Base-by-base conservation (phyloP, 2,113 vertebrate genomes). In the Colossoma macropomum region DNA sequence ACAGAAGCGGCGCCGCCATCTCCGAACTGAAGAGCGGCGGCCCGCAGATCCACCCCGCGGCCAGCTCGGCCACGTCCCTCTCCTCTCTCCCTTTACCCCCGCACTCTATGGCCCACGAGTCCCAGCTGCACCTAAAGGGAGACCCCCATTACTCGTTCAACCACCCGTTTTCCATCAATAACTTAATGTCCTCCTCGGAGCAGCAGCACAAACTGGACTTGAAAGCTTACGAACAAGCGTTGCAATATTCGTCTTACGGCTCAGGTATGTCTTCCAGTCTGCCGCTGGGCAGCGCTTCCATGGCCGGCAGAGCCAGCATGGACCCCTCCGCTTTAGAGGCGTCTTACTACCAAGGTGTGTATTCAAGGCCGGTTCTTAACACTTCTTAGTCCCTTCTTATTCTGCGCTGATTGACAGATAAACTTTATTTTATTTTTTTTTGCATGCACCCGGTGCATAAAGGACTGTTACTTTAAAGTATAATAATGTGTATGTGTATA, bases 191-290 rank as follows among this genome's bases (percentile, higher is more conserved):
- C 32, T 97, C 97, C 50, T 96, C 97, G 0, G 97, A 98, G 91
- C 97, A 99, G 92, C 97, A 99, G 92, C 97, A 99, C 95, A 99
- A 98, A 96, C 93, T 99, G 95, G 98, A 99, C 95, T 96, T 98
- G 93, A 98, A 98, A 95, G 97, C 97, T 0, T 99, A 99, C 7
- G 98, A 99, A 92, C 96, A 97, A 91, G 97, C 97, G 0, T 94
- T 98, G 89, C 94, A 94, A 90, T 98, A 98, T 93, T 97, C 97
- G 4, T 96, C 96, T 82, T 99, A 98, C 59, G 90, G 96, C 30
- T 89, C 95, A 62, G 87, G 93, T 60, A 90, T 96, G 87, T 94
- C 95, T 15, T 90, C 94, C 75, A 95, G 95, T 76, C 89, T 97
- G 90, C 93, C 95, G 1, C 91, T 96, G 2, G 88, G 95, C 81